These are phyloP conservation scores for Polyodon spathula DNA, from an alignment of 2,113 vertebrate genomes.

Conservation along the genomic window DNA sequence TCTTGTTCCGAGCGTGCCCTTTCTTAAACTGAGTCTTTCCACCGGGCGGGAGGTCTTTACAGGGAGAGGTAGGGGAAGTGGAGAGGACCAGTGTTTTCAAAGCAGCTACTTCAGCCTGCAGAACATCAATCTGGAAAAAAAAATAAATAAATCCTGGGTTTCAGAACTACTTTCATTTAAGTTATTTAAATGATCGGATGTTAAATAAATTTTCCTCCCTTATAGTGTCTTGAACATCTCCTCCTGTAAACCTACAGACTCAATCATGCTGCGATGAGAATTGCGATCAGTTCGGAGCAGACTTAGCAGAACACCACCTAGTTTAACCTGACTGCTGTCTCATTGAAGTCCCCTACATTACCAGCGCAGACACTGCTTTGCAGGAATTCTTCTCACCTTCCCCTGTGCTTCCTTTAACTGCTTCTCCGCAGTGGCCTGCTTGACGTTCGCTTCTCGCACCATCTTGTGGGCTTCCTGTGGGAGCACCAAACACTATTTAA, in stretches of 20 bases:
- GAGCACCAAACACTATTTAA: slow-evolving; percentile 17
- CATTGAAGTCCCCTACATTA: too few relatives aligned
- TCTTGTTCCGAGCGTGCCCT: slow-evolving; percentile 91
- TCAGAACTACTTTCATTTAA: too few relatives aligned
- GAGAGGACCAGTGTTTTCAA: slow-evolving; percentile 89
- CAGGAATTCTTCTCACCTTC: slow-evolving; percentile 66
- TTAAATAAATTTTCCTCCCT: too few relatives aligned
- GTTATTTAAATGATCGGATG: too few relatives aligned
- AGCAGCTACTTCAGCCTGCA: slow-evolving; percentile 91
- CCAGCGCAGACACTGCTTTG: too few relatives aligned
- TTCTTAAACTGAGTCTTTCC: slow-evolving; percentile 80
- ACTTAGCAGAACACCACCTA: too few relatives aligned
- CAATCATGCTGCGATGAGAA: too few relatives aligned
- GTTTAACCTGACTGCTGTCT: too few relatives aligned
- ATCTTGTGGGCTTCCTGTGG: slow-evolving; percentile 94
- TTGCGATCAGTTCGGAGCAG: too few relatives aligned
- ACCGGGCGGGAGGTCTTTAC: slow-evolving; percentile 68
- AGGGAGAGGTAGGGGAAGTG: slow-evolving; percentile 85
- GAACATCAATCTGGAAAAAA: slow-evolving; percentile 82
- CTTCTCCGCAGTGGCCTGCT: slow-evolving; percentile 90
- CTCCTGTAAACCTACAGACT: too few relatives aligned
- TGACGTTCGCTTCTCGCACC: slow-evolving; percentile 93
- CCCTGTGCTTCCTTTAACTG: slow-evolving; percentile 93
- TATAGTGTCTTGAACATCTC: too few relatives aligned
- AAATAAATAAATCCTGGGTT: too few relatives aligned